Evolutionary conservation across 1,140 invertebrate species (phyloP).

Genomic region (Euglossa dilemma): DNA sequence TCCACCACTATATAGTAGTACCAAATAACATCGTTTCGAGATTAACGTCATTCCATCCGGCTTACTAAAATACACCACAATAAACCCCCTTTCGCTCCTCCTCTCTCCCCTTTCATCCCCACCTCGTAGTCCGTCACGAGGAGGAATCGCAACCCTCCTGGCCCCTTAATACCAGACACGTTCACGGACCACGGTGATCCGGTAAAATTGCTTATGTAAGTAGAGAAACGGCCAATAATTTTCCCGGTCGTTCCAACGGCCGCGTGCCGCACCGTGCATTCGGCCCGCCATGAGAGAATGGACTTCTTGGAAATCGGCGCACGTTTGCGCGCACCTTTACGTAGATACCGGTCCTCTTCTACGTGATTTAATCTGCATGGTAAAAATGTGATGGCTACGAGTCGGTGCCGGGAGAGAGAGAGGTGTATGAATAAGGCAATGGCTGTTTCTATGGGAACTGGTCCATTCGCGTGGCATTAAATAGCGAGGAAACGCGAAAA

Average conservation of each 20-base stretch:
- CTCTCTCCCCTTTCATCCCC: too few relatives aligned
- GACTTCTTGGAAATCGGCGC: slow-evolving; percentile 30
- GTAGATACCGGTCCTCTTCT: slow-evolving; percentile 12
- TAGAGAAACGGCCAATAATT: slow-evolving; percentile 41
- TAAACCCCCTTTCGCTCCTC: too few relatives aligned
- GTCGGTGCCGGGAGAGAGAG: background rate
- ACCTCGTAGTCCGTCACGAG: too few relatives aligned
- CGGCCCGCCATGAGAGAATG: background rate
- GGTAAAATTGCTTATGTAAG: slow-evolving; percentile 24
- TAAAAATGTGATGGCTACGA: background rate
- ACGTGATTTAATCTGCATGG: slow-evolving; percentile 50
- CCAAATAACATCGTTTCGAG: too few relatives aligned
- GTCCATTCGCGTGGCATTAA: background rate
- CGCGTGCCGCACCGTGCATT: background rate
- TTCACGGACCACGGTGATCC: background rate
- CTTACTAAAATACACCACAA: too few relatives aligned
- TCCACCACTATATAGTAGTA: too few relatives aligned
- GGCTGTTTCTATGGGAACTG: background rate
- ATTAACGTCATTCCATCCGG: too few relatives aligned
- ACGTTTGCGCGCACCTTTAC: slow-evolving; percentile 36
- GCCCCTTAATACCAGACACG: background rate
- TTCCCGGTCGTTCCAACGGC: background rate
- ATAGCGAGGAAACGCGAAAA: background rate
- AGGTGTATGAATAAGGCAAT: slow-evolving; percentile 10
- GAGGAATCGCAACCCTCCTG: too few relatives aligned